Base-by-base conservation (phyloP, 2,888 invertebrate species). In the Plutella xylostella region DNA sequence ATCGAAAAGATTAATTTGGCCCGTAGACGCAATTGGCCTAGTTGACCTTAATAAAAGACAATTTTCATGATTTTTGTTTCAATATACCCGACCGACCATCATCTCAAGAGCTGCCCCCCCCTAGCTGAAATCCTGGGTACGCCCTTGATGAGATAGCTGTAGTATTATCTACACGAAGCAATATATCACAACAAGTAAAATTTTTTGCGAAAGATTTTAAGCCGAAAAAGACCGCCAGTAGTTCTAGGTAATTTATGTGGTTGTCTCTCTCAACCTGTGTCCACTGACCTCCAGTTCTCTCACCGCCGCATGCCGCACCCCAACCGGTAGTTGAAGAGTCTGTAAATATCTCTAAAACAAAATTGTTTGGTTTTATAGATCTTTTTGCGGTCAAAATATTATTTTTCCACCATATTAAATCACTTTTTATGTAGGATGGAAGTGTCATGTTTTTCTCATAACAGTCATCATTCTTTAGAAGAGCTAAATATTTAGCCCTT, bases 201-300 rank as follows among this genome's bases (percentile, higher is more conserved):
- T 30, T 14, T 1, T 45, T 45, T 19, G 39, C 45, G 30, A 45
- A 45, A 3, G 18, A 30, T 30, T 39, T 45, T 28, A 45, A 30
- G 12, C 37, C 45, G 17, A 45, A 39, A 39, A 31, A 45, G 9
- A 21, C 39, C n/a, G 45, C 45, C 14, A 38, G 39, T n/a, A 39
- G 20, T 39, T 45, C 45, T 38, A 45, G 21, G 20, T 14, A 39
- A 33, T 39, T 38, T 19, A 45, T 45, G 15, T 45, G 45, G 7
- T 39, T 4, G 15, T 31, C n/a, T 31, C 12, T 25, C 22, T 45
- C 38, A 31, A 14, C 39, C 9, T 31, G 14, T n/a, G 11, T 30
- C 45, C 45, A 45, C 4, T 20, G 30, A 30, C 45, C 45, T 14
- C 31, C 20, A 12, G 20, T 25, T 9, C 4, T 19, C 6, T 45